Evolutionary conservation across 2,113 vertebrate genomes (phyloP).

Genomic region (Phyllostomus discolor): DNA sequence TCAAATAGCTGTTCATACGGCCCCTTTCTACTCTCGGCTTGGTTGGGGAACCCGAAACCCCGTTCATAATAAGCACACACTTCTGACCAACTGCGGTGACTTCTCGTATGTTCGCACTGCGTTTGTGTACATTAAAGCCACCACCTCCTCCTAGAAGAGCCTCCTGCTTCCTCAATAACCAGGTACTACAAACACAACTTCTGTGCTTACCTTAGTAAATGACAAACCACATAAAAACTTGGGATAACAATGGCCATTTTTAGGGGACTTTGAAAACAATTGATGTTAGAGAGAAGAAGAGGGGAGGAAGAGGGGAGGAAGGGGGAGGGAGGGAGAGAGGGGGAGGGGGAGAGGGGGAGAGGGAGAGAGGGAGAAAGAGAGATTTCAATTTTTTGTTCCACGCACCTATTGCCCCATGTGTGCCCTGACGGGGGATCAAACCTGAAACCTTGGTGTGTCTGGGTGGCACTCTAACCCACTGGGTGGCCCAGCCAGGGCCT

Average conservation of each 20-base stretch:
- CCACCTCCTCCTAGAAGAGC: background rate
- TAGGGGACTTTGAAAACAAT: background rate
- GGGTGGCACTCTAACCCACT: too few relatives aligned
- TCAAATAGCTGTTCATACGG: background rate
- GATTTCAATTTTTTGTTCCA: too few relatives aligned
- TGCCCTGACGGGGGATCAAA: too few relatives aligned
- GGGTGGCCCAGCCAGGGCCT: too few relatives aligned
- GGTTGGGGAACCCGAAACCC: background rate
- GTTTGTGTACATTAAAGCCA: background rate
- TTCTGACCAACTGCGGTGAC: background rate
- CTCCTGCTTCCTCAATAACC: background rate
- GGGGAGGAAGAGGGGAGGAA: too few relatives aligned
- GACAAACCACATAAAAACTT: background rate
- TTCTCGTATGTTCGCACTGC: background rate
- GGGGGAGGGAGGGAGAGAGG: too few relatives aligned
- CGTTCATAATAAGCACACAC: background rate
- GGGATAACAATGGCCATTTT: background rate
- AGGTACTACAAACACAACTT: background rate
- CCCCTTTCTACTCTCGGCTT: background rate
- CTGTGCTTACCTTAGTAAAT: background rate
- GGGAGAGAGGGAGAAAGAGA: too few relatives aligned
- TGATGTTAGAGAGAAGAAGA: too few relatives aligned
- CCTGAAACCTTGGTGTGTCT: too few relatives aligned
- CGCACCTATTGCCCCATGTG: too few relatives aligned
- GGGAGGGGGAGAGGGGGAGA: too few relatives aligned